phyloP scores from a whole-genome alignment of 2,888 invertebrate species.

The Drosophila infuscata region DNA sequence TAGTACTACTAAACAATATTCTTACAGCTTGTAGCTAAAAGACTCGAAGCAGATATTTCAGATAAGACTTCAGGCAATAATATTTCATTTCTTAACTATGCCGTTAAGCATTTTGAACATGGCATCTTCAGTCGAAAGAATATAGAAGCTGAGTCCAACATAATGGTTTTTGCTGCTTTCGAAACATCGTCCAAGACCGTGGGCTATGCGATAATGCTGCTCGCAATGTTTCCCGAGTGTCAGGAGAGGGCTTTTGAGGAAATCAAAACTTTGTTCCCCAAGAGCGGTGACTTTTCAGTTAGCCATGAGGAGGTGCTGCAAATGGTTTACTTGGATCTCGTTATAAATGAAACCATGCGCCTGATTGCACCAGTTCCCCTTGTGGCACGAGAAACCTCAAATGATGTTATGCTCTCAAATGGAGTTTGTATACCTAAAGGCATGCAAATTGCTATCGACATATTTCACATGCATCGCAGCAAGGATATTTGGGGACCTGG shows the following conservation, averaged over 20 bases:
- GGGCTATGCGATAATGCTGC: slow-evolving; percentile 8
- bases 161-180: slow-evolving; percentile 13
- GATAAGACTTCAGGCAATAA: background rate
- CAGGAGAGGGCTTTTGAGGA: slow-evolving; percentile 23
- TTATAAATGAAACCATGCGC: slow-evolving; percentile 18
- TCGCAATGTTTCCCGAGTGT: slow-evolving; percentile 29
- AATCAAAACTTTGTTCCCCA: slow-evolving; percentile 5
- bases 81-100: slow-evolving; percentile 7
- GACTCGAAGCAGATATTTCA: background rate
- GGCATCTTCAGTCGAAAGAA: slow-evolving; percentile 1
- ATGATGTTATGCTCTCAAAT: slow-evolving; percentile 3
- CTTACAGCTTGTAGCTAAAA: background rate
- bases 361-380: slow-evolving; percentile 21
- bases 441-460: slow-evolving; percentile 5
- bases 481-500: slow-evolving; percentile 26
- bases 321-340: slow-evolving; percentile 21
- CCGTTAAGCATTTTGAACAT: background rate
- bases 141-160: slow-evolving; percentile 14
- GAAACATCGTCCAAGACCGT: slow-evolving; percentile 15
- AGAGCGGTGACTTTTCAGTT: slow-evolving; percentile 12
- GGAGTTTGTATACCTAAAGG: slow-evolving; percentile 14
- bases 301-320: slow-evolving; percentile 3
- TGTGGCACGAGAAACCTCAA: slow-evolving; percentile 7
- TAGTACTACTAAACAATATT: background rate
- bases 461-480: slow-evolving; percentile 27